Evolutionary conservation across 2,797 vertebrate genomes (phyloP).

Genomic region (Thamnophis elegans): DNA sequence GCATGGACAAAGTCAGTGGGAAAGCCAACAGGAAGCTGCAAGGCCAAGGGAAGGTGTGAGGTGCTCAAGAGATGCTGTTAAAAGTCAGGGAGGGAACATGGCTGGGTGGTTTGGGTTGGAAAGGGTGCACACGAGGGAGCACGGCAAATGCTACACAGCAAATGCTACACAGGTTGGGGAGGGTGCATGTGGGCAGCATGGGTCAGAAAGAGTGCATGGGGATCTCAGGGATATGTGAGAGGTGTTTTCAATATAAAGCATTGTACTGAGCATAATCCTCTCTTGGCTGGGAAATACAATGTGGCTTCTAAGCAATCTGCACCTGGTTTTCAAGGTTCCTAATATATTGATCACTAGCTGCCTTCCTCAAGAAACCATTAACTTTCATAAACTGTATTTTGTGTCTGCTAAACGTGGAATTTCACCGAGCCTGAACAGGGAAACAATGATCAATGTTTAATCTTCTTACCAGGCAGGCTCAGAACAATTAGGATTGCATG

Average conservation of each 20-base stretch:
- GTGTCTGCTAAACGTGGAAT: neutral
- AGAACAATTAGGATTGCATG: neutral
- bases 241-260: neutral
- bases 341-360: neutral
- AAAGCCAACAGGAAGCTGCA: neutral
- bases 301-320: neutral
- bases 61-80: neutral
- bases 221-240: neutral
- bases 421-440: neutral
- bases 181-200: neutral
- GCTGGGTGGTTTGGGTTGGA: neutral
- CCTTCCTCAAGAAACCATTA: neutral
- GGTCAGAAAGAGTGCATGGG: neutral
- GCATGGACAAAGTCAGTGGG: neutral
- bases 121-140: neutral
- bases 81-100: neutral
- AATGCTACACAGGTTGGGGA: neutral
- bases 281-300: neutral
- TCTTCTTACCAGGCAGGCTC: neutral
- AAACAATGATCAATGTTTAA: neutral
- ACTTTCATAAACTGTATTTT: neutral
- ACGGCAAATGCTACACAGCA: neutral
- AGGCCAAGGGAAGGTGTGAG: neutral
- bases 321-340: fast-evolving
- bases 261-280: neutral